phyloP scores from a whole-genome alignment of 2,797 vertebrate genomes.

The Adrianichthys oophorus region DNA sequence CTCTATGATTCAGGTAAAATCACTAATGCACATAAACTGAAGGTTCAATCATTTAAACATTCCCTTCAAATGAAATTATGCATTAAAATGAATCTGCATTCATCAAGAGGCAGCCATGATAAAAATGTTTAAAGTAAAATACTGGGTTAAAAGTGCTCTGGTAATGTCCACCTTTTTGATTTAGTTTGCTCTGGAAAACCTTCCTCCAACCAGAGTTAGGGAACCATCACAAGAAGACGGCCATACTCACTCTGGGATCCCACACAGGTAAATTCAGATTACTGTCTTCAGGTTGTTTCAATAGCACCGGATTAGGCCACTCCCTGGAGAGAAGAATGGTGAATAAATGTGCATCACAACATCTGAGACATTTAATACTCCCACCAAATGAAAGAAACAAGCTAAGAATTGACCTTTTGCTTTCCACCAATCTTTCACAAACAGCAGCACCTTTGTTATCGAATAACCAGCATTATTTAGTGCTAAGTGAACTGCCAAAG shows the following conservation, averaged over 20 bases:
- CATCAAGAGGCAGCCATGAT: neutral
- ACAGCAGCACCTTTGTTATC: no score
- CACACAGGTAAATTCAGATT: constrained; percentile 96
- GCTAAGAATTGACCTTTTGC: no score
- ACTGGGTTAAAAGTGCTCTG: no score
- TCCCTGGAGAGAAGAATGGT: constrained; percentile 78
- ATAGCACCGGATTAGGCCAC: constrained; percentile 95
- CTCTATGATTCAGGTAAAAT: neutral
- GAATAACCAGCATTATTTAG: no score
- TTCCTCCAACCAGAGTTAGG: constrained; percentile 31
- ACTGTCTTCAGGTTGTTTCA: constrained; percentile 96
- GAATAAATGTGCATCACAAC: neutral
- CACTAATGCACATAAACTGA: no score
- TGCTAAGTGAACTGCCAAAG: no score
- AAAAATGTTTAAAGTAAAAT: neutral
- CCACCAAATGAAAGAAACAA: no score
- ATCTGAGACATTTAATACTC: no score
- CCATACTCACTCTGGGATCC: constrained; percentile 91
- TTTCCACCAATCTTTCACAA: no score
- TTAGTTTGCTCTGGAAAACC: constrained; percentile 38
- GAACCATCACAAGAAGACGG: constrained; percentile 1
- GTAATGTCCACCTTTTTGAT: constrained; percentile 9
- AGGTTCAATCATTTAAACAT: no score
- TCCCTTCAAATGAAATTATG: no score
- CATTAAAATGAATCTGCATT: neutral